These are phyloP conservation scores for Allobates femoralis DNA, from an alignment of 2,797 vertebrate species.

Conservation along the genomic window DNA sequence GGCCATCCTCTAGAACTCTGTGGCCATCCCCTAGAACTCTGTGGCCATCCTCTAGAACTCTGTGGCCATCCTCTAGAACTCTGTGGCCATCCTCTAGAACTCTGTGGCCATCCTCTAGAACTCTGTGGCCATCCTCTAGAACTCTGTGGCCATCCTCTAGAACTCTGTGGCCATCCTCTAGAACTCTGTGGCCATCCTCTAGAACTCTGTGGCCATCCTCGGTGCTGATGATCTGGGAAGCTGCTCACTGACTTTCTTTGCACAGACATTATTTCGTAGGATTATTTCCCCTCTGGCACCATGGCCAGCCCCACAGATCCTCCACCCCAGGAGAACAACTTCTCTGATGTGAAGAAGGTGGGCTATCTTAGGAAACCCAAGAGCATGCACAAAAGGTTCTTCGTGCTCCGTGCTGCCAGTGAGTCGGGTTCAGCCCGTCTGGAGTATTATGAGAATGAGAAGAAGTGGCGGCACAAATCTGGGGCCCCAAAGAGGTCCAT, in stretches of 20 bases:
- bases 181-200: constrained; percentile 9
- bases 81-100: no score
- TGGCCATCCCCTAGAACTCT: no score
- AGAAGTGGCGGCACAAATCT: constrained; percentile 91
- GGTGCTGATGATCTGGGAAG: constrained; percentile 61
- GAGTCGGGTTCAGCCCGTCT: constrained; percentile 84
- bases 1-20: not conserved
- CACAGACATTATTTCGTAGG: constrained; percentile 5
- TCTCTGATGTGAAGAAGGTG: constrained; percentile 89
- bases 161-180: constrained; percentile 26
- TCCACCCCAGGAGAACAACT: constrained; percentile 79
- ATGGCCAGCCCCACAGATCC: constrained; percentile 80
- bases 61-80: not conserved
- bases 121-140: constrained; percentile 33
- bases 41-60: no score
- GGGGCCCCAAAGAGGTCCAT: constrained; percentile 88
- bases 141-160: not conserved
- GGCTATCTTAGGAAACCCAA: constrained; percentile 92
- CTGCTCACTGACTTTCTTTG: constrained; percentile 31
- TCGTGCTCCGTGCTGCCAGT: constrained; percentile 85
- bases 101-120: not conserved
- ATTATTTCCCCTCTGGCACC: constrained; percentile 44
- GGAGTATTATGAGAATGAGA: constrained; percentile 91
- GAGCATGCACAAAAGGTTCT: constrained; percentile 92
- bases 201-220: constrained; percentile 2